These are phyloP conservation scores for Scaptodrosophila lebanonensis DNA, from an alignment of 1,140 invertebrate species.

Conservation along the genomic window DNA sequence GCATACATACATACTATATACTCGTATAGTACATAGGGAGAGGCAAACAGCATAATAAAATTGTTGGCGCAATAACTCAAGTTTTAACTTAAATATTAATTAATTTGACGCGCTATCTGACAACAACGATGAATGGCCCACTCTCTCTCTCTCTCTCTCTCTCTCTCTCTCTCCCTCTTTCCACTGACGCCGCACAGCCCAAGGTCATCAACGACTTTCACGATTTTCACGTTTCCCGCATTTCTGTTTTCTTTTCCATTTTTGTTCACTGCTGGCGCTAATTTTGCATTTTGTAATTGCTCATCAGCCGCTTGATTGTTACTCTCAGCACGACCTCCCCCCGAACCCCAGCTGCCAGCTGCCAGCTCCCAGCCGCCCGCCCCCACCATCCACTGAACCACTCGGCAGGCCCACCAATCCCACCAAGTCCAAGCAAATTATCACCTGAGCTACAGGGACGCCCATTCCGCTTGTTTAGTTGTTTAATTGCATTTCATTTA, in stretches of 20 bases:
- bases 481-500: slow-evolving; percentile 37
- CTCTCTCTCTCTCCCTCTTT: neutral
- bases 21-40: too few relatives aligned
- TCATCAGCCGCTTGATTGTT: slow-evolving; percentile 58
- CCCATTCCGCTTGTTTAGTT: slow-evolving; percentile 11
- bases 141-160: neutral
- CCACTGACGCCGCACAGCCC: neutral
- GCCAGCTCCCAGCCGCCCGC: too few relatives aligned
- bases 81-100: slow-evolving; percentile 69
- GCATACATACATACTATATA: neutral
- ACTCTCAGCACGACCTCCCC: neutral
- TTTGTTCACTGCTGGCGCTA: slow-evolving; percentile 6
- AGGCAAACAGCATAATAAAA: slow-evolving; percentile 26
- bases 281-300: slow-evolving; percentile 64
- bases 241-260: neutral
- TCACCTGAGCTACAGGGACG: too few relatives aligned
- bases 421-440: too few relatives aligned
- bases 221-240: neutral
- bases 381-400: too few relatives aligned
- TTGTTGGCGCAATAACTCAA: slow-evolving; percentile 25
- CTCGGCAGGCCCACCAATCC: too few relatives aligned
- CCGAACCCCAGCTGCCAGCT: neutral
- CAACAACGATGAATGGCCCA: too few relatives aligned
- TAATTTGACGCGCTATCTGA: slow-evolving; percentile 42
- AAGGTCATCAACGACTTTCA: neutral